Conservation (phyloP, 2,888 invertebrate genomes). For the Sialis lutaria region DNA sequence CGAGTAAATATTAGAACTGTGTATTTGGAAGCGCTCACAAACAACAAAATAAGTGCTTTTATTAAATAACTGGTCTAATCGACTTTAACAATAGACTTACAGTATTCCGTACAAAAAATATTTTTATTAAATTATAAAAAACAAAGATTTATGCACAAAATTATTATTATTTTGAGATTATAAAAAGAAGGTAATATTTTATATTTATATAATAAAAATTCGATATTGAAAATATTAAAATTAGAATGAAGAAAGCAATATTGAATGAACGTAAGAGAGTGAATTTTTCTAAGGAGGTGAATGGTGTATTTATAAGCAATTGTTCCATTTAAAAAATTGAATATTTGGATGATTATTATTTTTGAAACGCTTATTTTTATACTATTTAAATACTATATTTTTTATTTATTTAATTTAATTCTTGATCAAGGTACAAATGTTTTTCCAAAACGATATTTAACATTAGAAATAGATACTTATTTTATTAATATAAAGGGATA, state of each 20-base stretch:
- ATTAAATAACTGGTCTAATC: too few relatives aligned
- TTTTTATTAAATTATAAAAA: background rate
- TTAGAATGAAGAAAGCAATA: background rate
- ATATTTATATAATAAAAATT: background rate
- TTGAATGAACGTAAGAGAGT: background rate
- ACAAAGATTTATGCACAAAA: background rate
- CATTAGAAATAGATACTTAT: too few relatives aligned
- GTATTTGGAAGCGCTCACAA: too few relatives aligned
- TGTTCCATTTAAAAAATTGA: background rate
- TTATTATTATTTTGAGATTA: background rate
- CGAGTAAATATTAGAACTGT: too few relatives aligned
- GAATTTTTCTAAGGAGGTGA: background rate
- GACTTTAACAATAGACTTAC: too few relatives aligned
- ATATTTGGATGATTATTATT: background rate
- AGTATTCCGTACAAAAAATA: background rate
- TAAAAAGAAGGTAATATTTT: slow-evolving; percentile 1
- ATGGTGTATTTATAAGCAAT: background rate
- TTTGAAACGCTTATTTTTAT: background rate
- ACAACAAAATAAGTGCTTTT: too few relatives aligned
- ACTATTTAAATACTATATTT: too few relatives aligned
- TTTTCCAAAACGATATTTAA: too few relatives aligned
- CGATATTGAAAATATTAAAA: background rate
- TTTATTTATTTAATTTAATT: too few relatives aligned
- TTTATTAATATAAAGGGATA: too few relatives aligned
- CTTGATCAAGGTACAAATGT: too few relatives aligned